Percentiles rank a stretch among this genome's conserved stretches.
Evolutionary conservation across 2,113 vertebrate species (phyloP).

Genomic region (Callocephalon fimbriatum): DNA sequence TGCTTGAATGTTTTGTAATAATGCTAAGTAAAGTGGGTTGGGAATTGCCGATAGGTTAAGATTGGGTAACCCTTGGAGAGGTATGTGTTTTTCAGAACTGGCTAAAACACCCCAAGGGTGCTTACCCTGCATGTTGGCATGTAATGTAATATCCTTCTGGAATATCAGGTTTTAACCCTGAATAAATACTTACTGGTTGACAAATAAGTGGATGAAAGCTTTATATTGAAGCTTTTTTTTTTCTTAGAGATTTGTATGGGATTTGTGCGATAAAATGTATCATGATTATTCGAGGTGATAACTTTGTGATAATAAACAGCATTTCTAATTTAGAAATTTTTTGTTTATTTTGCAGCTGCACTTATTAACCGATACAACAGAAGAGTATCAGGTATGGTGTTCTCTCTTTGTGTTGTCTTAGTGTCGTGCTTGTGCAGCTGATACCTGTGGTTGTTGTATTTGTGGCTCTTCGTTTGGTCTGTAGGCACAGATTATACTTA

Average conservation of each 20-base stretch:
- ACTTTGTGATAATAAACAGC: background rate
- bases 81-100: background rate
- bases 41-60: background rate
- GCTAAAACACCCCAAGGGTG: fast-evolving
- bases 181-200: background rate
- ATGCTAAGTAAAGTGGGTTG: background rate
- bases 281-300: background rate
- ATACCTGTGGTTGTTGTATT: background rate
- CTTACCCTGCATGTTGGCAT: background rate
- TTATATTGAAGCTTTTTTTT: background rate
- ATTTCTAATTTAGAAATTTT: conserved; percentile 19
- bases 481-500: background rate
- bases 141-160: background rate
- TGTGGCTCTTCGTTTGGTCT: background rate
- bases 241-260: background rate
- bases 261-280: background rate
- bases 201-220: background rate
- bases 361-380: conserved; percentile 89
- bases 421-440: background rate
- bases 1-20: background rate
- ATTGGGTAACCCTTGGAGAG: background rate
- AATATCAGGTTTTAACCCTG: background rate
- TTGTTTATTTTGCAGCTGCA: conserved; percentile 83
- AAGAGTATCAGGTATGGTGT: conserved; percentile 92
- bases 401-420: background rate